Base-by-base conservation (phyloP, 2,888 invertebrate species). In the Pilophorus perplexus region DNA sequence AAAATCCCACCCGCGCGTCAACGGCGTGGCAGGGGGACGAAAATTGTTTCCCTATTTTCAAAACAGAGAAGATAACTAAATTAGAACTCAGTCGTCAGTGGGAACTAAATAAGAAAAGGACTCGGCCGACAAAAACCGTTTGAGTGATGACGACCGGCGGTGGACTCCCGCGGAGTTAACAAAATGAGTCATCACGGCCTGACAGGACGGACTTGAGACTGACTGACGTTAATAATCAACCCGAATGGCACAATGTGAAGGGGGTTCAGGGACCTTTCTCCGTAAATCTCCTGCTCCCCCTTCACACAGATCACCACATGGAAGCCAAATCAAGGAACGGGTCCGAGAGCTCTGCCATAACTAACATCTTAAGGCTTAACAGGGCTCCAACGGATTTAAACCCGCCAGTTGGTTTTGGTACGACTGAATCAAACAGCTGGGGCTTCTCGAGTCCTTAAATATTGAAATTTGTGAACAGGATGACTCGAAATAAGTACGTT, bases 191-290 rank as follows among this genome's bases (percentile, higher is more conserved):
- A 65, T 65, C 52, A 65, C n/a, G 23, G 38, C 16, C 40, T 37
- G 64, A 16, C 64, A n/a, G 48, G 46, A n/a, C n/a, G n/a, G 52
- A 37, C 54, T 22, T 42, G 40, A n/a, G n/a, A n/a, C 38, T 65
- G 64, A 65, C 27, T 65, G 64, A 65, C 64, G 64, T 65, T 65
- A 65, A 65, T 65, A 65, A 65, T 54, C 54, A 52, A 50, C 22
- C 25, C 25, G 59, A 59, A 59, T 44, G 59, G 40, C 59, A 42
- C 42, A 42, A 59, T 59, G 59, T 44, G 59, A 59, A 59, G 59
- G 44, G n/a, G 52, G 37, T 55, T 38, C 37, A 33, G 38, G 55
- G 27, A 55, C 55, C 55, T 55, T 55, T 55, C 55, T 55, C 55
- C 37, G 62, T 62, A 62, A 62, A 62, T 62, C 62, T 62, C 33